Percentiles rank a stretch among this genome's conserved stretches.
phyloP scores from a whole-genome alignment of 2,113 vertebrate species.

The Sylvietta virens region DNA sequence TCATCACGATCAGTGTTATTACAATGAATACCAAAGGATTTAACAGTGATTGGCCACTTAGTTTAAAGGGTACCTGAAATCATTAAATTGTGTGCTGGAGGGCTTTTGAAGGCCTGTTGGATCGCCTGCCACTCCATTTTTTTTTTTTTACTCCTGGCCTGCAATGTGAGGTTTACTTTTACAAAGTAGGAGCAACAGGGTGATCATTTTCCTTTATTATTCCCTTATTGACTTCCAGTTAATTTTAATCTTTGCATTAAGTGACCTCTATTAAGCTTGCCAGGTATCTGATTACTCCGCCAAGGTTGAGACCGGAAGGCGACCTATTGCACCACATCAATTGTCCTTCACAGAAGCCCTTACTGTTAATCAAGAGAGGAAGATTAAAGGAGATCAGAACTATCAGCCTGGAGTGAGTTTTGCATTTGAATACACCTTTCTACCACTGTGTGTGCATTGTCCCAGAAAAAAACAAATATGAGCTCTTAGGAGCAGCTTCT shows the following conservation, averaged over 20 bases:
- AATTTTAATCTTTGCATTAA: slow-evolving; percentile 59
- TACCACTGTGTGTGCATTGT: accelerated
- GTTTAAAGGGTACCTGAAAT: slow-evolving; percentile 69
- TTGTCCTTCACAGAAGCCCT: slow-evolving; percentile 47
- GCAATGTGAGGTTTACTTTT: slow-evolving; percentile 42
- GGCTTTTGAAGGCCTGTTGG: slow-evolving; percentile 52
- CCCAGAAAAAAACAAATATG: not conserved
- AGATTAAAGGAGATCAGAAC: slow-evolving; percentile 38
- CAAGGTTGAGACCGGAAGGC: not conserved
- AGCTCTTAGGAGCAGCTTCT: not conserved
- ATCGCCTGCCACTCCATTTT: not conserved
- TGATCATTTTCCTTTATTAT: slow-evolving; percentile 63
- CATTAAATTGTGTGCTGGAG: slow-evolving; percentile 68
- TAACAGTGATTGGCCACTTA: slow-evolving; percentile 65
- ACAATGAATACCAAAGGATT: slow-evolving; percentile 68
- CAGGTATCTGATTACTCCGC: slow-evolving; percentile 24
- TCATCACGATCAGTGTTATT: slow-evolving; percentile 69
- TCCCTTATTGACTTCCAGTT: slow-evolving; percentile 60
- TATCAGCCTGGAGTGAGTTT: not conserved
- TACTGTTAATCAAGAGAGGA: slow-evolving; percentile 56
- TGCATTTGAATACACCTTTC: slow-evolving; percentile 1
- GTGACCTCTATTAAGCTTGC: slow-evolving; percentile 29
- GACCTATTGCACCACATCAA: slow-evolving; percentile 13
- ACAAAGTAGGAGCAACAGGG: slow-evolving; percentile 31
- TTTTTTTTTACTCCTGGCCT: slow-evolving; percentile 20